Evolutionary conservation across 1,140 invertebrate genomes (phyloP).

Genomic region (Papilio polytes): DNA sequence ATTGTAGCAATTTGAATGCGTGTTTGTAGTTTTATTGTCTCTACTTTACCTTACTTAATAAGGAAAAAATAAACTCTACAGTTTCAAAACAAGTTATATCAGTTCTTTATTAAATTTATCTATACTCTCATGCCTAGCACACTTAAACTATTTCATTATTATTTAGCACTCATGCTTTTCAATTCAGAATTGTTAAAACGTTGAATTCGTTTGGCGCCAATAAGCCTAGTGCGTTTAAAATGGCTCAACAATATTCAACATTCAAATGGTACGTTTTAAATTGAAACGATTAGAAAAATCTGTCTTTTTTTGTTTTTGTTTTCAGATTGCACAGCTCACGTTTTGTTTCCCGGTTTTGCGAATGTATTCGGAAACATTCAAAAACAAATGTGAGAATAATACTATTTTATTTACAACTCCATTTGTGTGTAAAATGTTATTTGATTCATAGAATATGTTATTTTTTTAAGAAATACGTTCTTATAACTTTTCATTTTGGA

Average conservation of each 20-base stretch:
- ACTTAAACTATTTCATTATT: not conserved
- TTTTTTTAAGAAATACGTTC: no score
- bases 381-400: not conserved
- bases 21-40: not conserved
- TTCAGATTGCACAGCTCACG: not conserved
- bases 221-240: conserved; percentile 21
- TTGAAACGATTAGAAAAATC: conserved; percentile 28
- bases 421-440: not conserved
- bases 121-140: not conserved
- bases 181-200: conserved; percentile 15
- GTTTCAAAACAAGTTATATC: not conserved
- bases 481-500: no score
- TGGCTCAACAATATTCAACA: conserved; percentile 23
- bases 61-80: not conserved
- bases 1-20: not conserved
- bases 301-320: conserved; percentile 7
- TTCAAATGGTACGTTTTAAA: conserved; percentile 10
- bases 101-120: not conserved
- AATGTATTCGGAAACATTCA: not conserved
- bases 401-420: not conserved
- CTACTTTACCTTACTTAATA: not conserved
- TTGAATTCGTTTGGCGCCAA: not conserved
- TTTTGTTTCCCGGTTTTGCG: not conserved
- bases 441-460: no score
- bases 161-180: not conserved